Conservation (phyloP, 2,888 invertebrate species). For the Tortricodes alternella region DNA sequence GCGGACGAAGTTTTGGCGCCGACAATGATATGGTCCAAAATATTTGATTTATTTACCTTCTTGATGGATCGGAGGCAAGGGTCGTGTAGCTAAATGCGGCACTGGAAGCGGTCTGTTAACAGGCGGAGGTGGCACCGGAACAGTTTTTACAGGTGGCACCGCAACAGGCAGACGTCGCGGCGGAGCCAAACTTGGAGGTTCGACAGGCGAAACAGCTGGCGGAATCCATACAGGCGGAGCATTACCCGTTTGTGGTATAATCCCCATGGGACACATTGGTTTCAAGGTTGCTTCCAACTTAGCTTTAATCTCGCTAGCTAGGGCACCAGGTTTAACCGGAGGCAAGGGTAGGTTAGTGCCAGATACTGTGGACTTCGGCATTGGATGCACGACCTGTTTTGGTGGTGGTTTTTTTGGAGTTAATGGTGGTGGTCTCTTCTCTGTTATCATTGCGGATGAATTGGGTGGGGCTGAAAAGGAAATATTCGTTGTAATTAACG, state of each 20-base stretch:
- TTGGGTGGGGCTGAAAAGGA: background rate
- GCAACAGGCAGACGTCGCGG: too few species aligned
- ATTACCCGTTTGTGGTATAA: too few species aligned
- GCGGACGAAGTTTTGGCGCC: too few species aligned
- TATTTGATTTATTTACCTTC: too few species aligned
- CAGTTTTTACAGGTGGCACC: too few species aligned
- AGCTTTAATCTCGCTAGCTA: background rate
- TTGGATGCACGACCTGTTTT: background rate
- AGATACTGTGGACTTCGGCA: background rate
- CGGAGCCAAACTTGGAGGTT: background rate
- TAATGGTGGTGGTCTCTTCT: constrained; percentile 2
- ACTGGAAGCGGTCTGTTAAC: background rate
- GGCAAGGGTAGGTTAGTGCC: too few species aligned
- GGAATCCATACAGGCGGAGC: too few species aligned
- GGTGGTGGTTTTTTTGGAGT: background rate
- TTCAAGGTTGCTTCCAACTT: constrained; percentile 18
- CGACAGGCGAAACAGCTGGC: background rate
- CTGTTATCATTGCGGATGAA: background rate
- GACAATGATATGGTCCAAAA: too few species aligned
- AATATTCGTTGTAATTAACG: background rate
- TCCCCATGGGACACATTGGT: too few species aligned
- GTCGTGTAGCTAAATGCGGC: background rate
- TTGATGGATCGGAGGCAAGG: background rate
- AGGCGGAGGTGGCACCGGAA: too few species aligned
- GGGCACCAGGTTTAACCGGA: background rate